Evolutionary conservation across 2,888 invertebrate genomes (phyloP).

Genomic region (Mechanitis messenoides): DNA sequence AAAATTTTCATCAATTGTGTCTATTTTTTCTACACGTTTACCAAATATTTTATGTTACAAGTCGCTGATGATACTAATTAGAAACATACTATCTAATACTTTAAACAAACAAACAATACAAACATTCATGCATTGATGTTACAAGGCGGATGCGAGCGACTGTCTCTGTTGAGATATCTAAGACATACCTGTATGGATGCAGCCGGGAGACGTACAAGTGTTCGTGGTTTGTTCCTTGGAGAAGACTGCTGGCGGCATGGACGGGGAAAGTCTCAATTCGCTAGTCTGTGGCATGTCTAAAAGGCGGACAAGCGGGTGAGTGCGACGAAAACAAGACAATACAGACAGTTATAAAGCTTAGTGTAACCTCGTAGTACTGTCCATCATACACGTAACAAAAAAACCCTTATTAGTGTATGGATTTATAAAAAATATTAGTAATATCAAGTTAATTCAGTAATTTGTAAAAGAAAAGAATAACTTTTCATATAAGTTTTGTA

Average conservation of each 20-base stretch:
- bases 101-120: neutral
- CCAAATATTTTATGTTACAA: no score
- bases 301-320: slow-evolving; percentile 37
- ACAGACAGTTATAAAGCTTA: slow-evolving; percentile 16
- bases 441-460: no score
- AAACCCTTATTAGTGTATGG: no score
- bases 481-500: no score
- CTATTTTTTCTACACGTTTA: no score
- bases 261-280: slow-evolving; percentile 64
- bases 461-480: no score
- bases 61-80: no score
- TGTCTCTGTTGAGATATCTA: neutral
- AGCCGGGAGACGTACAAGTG: slow-evolving; percentile 85
- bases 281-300: slow-evolving; percentile 71
- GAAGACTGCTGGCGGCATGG: slow-evolving; percentile 56
- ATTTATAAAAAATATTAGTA: no score
- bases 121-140: neutral
- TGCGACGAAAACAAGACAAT: slow-evolving; percentile 14
- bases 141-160: neutral
- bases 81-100: no score
- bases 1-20: no score
- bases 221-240: slow-evolving; percentile 48
- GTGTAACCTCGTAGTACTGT: neutral
- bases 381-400: no score
- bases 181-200: slow-evolving; percentile 82